Conservation (phyloP, 2,797 vertebrate genomes). For the Poecilia wingei region DNA sequence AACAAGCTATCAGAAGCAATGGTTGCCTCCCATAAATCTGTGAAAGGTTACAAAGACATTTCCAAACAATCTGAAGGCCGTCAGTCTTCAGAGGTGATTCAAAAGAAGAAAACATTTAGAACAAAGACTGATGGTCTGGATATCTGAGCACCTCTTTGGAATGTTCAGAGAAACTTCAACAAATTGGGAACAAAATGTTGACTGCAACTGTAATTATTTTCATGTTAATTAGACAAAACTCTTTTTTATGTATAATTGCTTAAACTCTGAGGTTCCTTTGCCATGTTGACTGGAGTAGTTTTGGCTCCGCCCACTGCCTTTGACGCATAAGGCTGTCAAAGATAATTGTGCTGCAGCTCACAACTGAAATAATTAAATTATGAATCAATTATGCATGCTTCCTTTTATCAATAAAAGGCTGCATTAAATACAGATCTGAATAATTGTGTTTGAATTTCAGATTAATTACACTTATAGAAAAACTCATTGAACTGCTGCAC, state of each 20-base stretch:
- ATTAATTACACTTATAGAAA: not conserved
- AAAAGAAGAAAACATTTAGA: not conserved
- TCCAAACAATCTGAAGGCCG: not conserved
- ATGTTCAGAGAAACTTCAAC: not conserved
- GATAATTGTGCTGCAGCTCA: not conserved
- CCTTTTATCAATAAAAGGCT: not conserved
- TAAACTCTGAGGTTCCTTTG: not conserved
- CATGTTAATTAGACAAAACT: not conserved
- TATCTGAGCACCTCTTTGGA: not conserved
- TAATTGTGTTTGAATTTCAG: not conserved
- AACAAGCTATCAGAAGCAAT: not conserved
- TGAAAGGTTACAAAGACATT: not conserved
- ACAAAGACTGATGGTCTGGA: not conserved
- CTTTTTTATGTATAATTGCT: not conserved
- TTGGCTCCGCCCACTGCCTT: not conserved
- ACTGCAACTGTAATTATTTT: not conserved
- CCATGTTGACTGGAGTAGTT: not conserved
- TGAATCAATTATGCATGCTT: not conserved
- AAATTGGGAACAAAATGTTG: not conserved
- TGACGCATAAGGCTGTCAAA: not conserved
- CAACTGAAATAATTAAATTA: not conserved
- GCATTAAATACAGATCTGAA: not conserved
- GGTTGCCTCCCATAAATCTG: not conserved
- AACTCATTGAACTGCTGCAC: not conserved
- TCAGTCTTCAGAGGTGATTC: not conserved